These are phyloP conservation scores for Pseudopodoces humilis DNA, from an alignment of 2,113 vertebrate genomes.

Conservation along the genomic window DNA sequence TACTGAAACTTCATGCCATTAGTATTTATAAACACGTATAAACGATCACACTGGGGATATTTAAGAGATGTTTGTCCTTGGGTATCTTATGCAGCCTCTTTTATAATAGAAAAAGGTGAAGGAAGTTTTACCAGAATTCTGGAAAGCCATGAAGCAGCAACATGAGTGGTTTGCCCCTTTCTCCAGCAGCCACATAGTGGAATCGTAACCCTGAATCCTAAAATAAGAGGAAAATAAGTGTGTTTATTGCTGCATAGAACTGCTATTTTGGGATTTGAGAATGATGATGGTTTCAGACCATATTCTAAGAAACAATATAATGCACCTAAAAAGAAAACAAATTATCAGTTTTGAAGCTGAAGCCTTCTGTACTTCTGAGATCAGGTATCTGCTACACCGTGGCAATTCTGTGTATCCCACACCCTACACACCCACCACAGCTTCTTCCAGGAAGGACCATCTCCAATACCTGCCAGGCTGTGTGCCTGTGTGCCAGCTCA, in stretches of 20 bases:
- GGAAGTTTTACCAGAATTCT: conserved; percentile 92
- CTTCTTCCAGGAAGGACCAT: neutral
- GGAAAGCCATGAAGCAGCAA: conserved; percentile 95
- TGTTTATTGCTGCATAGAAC: neutral
- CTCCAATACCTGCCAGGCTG: neutral
- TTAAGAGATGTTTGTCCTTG: neutral
- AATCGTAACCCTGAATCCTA: conserved; percentile 96
- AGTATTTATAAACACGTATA: neutral
- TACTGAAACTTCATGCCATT: neutral
- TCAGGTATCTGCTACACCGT: neutral
- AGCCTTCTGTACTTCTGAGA: neutral
- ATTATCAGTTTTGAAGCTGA: neutral
- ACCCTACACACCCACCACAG: neutral
- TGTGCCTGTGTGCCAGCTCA: neutral
- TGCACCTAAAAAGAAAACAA: neutral
- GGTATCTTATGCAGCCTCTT: neutral
- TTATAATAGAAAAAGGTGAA: neutral
- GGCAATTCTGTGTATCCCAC: neutral
- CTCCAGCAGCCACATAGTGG: conserved; percentile 96
- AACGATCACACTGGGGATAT: neutral
- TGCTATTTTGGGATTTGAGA: neutral
- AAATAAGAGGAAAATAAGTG: conserved; percentile 18
- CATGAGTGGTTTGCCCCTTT: conserved; percentile 96
- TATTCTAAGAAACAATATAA: neutral
- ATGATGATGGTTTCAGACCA: neutral